Evolutionary conservation across 1,140 invertebrate genomes (phyloP).

Genomic region (Yoshiicerus persimilis): DNA sequence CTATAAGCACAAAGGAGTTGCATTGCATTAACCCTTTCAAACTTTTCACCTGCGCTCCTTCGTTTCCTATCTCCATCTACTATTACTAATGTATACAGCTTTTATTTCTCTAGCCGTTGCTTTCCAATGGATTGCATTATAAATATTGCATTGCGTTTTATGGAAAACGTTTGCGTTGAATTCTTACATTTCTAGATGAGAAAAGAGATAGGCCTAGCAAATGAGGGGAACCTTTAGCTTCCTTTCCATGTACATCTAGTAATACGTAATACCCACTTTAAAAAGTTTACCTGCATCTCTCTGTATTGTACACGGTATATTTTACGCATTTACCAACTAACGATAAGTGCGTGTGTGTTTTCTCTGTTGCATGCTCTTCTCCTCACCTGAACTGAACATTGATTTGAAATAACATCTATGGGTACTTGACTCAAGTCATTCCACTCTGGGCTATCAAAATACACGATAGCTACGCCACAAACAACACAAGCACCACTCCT

Average conservation of each 20-base stretch:
- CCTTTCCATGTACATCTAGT: neutral
- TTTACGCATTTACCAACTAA: neutral
- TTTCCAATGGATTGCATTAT: neutral
- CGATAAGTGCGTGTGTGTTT: neutral
- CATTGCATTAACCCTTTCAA: neutral
- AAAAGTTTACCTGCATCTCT: no score
- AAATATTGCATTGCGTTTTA: neutral
- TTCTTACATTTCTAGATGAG: neutral
- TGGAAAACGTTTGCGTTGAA: neutral
- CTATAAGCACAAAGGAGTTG: neutral
- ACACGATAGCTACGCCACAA: neutral
- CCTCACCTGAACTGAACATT: neutral
- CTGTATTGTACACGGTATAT: no score
- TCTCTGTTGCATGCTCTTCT: neutral
- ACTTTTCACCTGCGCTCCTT: neutral
- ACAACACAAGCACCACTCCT: neutral
- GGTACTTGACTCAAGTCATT: constrained; percentile 12
- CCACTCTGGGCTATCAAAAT: neutral
- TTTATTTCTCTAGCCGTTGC: neutral
- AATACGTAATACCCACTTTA: neutral
- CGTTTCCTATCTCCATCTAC: no score
- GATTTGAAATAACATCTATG: neutral
- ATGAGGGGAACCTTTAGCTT: neutral
- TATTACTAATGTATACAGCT: neutral
- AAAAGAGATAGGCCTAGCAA: neutral